phyloP scores from a whole-genome alignment of 2,797 vertebrate species.

The Thaleichthys pacificus region DNA sequence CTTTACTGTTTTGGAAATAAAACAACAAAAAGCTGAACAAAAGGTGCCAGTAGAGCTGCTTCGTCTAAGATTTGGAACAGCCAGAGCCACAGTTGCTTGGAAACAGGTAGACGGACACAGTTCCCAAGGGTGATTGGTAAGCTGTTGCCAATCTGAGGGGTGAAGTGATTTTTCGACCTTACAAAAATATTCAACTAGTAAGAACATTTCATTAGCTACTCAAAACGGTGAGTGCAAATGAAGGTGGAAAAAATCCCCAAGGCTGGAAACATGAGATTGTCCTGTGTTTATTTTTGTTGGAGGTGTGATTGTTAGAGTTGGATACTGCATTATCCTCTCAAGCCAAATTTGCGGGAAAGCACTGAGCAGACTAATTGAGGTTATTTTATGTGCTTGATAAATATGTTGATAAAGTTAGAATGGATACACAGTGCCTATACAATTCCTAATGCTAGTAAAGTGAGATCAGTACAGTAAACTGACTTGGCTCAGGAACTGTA shows the following conservation, averaged over 20 bases:
- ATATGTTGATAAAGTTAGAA: slow-evolving; percentile 34
- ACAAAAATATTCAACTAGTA: slow-evolving; percentile 59
- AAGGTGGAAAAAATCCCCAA: slow-evolving; percentile 42
- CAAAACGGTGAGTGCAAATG: slow-evolving; percentile 60
- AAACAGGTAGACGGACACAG: slow-evolving; percentile 62
- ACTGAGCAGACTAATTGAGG: slow-evolving; percentile 58
- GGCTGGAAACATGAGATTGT: slow-evolving; percentile 45
- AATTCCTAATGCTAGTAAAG: slow-evolving; percentile 18
- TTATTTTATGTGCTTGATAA: slow-evolving; percentile 44
- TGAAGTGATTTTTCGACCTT: slow-evolving; percentile 67
- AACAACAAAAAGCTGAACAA: slow-evolving; percentile 3
- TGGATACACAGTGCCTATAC: slow-evolving; percentile 29
- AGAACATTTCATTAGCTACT: slow-evolving; percentile 59
- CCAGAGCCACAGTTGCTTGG: slow-evolving; percentile 61
- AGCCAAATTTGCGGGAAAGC: slow-evolving; percentile 46
- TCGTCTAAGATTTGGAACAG: slow-evolving; percentile 45
- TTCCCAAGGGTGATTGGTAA: slow-evolving; percentile 63
- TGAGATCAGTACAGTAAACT: not conserved
- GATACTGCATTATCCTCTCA: slow-evolving; percentile 52
- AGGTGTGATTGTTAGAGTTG: slow-evolving; percentile 33
- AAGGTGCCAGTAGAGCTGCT: not conserved
- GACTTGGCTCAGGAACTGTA: too few relatives aligned
- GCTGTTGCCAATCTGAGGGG: slow-evolving; percentile 68
- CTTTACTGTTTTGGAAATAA: not conserved
- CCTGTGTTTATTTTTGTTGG: slow-evolving; percentile 47